These are phyloP conservation scores for Cyaniris semiargus DNA, from an alignment of 2,888 invertebrate genomes.

Conservation along the genomic window DNA sequence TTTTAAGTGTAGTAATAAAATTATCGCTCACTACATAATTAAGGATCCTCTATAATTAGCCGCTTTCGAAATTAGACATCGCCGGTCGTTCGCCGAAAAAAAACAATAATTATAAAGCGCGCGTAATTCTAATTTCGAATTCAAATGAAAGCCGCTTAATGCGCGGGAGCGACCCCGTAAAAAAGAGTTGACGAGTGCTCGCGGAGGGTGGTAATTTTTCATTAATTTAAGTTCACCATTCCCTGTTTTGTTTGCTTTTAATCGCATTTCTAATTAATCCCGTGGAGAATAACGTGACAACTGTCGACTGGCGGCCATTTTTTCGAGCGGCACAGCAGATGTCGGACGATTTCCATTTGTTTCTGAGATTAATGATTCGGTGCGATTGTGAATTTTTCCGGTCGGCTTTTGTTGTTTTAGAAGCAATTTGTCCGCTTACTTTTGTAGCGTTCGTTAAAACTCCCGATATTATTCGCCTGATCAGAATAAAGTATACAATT, in stretches of 20 bases:
- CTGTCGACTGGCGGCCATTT: constrained; percentile 79
- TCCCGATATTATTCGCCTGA: constrained; percentile 71
- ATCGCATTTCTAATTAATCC: constrained; percentile 82
- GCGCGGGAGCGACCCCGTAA: constrained; percentile 79
- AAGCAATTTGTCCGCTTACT: constrained; percentile 80
- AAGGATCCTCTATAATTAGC: constrained; percentile 57
- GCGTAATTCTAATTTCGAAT: constrained; percentile 81
- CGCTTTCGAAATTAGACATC: constrained; percentile 72
- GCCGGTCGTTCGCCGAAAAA: constrained; percentile 66
- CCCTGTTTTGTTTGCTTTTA: constrained; percentile 81
- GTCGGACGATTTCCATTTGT: constrained; percentile 81
- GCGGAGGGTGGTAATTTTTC: constrained; percentile 81
- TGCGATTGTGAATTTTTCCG: constrained; percentile 81
- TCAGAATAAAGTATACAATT: constrained; percentile 52
- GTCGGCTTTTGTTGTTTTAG: constrained; percentile 81
- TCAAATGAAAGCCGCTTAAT: constrained; percentile 82
- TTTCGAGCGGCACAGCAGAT: constrained; percentile 76
- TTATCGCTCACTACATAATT: constrained; percentile 39
- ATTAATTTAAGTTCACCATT: constrained; percentile 82
- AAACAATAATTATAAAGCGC: constrained; percentile 80
- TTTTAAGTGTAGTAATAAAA: constrained; percentile 31
- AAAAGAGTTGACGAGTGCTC: constrained; percentile 80
- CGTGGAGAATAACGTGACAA: constrained; percentile 81
- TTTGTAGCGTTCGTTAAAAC: constrained; percentile 77
- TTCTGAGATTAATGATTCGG: constrained; percentile 81